A percentile compares a stretch with the other conserved stretches of the same genome.
These are phyloP conservation scores for Galleria mellonella DNA, from an alignment of 1,140 invertebrate genomes.

Conservation along the genomic window DNA sequence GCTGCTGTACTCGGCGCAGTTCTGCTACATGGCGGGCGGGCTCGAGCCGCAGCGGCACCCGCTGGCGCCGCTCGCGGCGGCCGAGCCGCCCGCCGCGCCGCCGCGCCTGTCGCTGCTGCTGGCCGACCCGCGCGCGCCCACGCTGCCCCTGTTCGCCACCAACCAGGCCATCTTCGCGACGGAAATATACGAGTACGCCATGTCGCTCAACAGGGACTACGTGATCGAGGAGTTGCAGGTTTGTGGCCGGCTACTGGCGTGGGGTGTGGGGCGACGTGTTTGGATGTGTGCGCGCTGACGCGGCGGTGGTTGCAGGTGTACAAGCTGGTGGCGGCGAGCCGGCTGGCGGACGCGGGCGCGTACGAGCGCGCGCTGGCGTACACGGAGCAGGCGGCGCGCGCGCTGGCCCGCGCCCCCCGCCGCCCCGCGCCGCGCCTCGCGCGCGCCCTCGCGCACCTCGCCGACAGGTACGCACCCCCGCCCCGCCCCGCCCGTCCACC, in stretches of 20 bases:
- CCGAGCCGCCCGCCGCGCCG: slow-evolving; percentile 9
- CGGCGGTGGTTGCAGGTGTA: slow-evolving; percentile 74
- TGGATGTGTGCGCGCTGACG: no score
- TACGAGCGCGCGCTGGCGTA: slow-evolving; percentile 87
- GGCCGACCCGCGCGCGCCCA: slow-evolving; percentile 78
- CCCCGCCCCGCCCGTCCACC: background rate
- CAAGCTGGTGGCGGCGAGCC: slow-evolving; percentile 83
- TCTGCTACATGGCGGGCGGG: slow-evolving; percentile 94
- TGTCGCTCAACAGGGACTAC: slow-evolving; percentile 85
- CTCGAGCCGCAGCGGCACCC: slow-evolving; percentile 80
- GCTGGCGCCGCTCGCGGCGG: slow-evolving; percentile 26
- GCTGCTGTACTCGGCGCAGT: slow-evolving; percentile 90
- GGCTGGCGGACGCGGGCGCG: slow-evolving; percentile 86
- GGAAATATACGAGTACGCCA: slow-evolving; percentile 95
- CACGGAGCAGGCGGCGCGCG: slow-evolving; percentile 84
- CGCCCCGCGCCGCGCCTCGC: slow-evolving; percentile 77
- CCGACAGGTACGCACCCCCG: slow-evolving; percentile 65
- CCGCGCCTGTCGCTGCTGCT: slow-evolving; percentile 84
- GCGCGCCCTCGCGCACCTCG: slow-evolving; percentile 78
- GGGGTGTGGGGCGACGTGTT: background rate
- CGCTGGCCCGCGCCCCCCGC: slow-evolving; percentile 77
- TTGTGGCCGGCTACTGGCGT: no score
- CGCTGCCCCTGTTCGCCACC: slow-evolving; percentile 77
- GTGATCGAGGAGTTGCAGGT: slow-evolving; percentile 83
- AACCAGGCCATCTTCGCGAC: slow-evolving; percentile 94